Evolutionary conservation across 1,140 invertebrate species (phyloP).

Genomic region (Drosophila subpulchrella): DNA sequence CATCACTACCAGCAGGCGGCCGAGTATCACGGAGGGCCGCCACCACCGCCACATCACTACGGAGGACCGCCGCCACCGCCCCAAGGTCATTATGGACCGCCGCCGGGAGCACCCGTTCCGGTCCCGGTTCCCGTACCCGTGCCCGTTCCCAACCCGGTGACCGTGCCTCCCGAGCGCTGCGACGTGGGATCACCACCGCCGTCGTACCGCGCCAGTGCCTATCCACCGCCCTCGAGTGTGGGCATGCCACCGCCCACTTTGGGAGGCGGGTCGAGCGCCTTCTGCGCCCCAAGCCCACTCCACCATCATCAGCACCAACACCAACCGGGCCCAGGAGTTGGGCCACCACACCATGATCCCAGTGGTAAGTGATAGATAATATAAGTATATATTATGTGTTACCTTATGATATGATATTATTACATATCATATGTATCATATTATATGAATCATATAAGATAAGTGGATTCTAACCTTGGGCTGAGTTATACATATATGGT

Average conservation of each 20-base stretch:
- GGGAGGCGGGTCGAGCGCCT: constrained; percentile 75
- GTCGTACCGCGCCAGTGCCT: constrained; percentile 72
- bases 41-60: constrained; percentile 59
- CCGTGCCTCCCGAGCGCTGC: constrained; percentile 62
- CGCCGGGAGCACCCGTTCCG: constrained; percentile 42
- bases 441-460: too few species aligned
- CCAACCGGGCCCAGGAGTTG: constrained; percentile 42
- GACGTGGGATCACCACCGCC: constrained; percentile 80
- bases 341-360: constrained; percentile 73
- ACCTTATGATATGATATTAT: too few species aligned
- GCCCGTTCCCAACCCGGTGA: constrained; percentile 21
- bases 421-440: too few species aligned
- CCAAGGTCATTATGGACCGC: constrained; percentile 54
- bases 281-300: constrained; percentile 76
- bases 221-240: constrained; percentile 52
- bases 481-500: too few species aligned
- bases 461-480: too few species aligned
- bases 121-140: constrained; percentile 18
- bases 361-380: constrained; percentile 62
- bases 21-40: constrained; percentile 64
- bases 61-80: constrained; percentile 50
- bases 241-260: constrained; percentile 59
- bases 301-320: constrained; percentile 76
- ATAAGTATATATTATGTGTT: neutral
- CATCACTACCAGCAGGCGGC: constrained; percentile 74